Base-by-base conservation (phyloP, 2,888 invertebrate species). In the Sturmia bella region DNA sequence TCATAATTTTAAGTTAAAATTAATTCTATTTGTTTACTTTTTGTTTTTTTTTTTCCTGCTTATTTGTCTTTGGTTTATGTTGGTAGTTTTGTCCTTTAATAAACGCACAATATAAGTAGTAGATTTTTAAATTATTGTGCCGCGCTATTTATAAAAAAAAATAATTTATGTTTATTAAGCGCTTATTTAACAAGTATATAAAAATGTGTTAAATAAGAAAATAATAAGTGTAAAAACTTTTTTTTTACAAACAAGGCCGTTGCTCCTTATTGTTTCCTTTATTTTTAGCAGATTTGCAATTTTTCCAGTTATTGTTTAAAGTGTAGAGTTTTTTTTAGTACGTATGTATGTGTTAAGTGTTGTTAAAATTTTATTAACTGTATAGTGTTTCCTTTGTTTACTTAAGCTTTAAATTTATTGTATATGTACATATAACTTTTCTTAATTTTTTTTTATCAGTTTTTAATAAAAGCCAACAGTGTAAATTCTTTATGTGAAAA, bases 401-500 rank as follows among this genome's bases (percentile, higher is more conserved):
- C 37, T 66, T 66, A 59, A 66, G 70, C 63, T 32, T 70, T 50
- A 78, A 57, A 78, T 56, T 2, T 37, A 32, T 2, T 15, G 4
- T 21, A 37, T 21, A 24, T 45, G 17, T 63, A 39, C 27, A 7
- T 63, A 3, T 41, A 43, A 52, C 32, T 37, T n/a, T n/a, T n/a
- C 32, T 50, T 59, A 27, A 59, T 72, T 59, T 50, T 59, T 50
- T 70, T 54, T 50, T 50, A 64, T 48, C 4, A n/a, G 13, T 45
- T 74, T 70, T 63, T 64, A 39, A 52, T 54, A 68, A 75, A 68
- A 54, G 43, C 39, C 5, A 32, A 32, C 32, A 32, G 48, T 56
- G 19, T 48, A 45, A 32, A 27, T 68, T 80, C 73, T 73, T 56
- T 81, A 77, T 77, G 56, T 69, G 68, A 73, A 77, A 80, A 77